phyloP scores from a whole-genome alignment of 1,140 invertebrate species.

The Anagrus nilaparvatae region DNA sequence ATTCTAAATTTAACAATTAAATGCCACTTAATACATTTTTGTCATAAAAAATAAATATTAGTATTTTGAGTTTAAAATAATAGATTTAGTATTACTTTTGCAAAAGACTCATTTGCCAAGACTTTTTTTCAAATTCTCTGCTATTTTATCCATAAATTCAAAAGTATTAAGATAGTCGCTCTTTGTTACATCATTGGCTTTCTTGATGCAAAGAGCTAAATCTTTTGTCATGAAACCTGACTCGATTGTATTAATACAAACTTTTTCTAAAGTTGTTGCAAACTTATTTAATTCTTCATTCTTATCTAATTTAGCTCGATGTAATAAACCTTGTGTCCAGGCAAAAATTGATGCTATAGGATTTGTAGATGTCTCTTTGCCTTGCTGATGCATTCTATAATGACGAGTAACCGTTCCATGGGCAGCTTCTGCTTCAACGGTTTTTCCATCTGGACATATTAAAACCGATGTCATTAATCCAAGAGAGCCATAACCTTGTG shows the following conservation, averaged over 20 bases:
- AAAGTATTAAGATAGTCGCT: conserved; percentile 94
- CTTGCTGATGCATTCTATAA: conserved; percentile 87
- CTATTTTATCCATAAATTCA: conserved; percentile 93
- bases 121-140: conserved; percentile 79
- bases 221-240: conserved; percentile 96
- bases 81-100: background rate
- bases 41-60: background rate
- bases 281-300: conserved; percentile 70
- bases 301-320: conserved; percentile 86
- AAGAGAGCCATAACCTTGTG: conserved; percentile 87
- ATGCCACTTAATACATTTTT: background rate
- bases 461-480: conserved; percentile 95
- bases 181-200: conserved; percentile 70
- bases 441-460: conserved; percentile 91
- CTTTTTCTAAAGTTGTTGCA: conserved; percentile 73
- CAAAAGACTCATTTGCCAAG: conserved; percentile 29
- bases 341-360: conserved; percentile 98
- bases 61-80: conserved; percentile 1
- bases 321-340: conserved; percentile 86
- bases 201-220: conserved; percentile 96
- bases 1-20: too few relatives aligned
- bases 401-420: conserved; percentile 97
- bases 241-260: conserved; percentile 92
- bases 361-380: conserved; percentile 96
- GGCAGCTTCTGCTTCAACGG: conserved; percentile 94